These are phyloP conservation scores for Calonectris borealis DNA, from an alignment of 2,113 vertebrate genomes.

Conservation along the genomic window DNA sequence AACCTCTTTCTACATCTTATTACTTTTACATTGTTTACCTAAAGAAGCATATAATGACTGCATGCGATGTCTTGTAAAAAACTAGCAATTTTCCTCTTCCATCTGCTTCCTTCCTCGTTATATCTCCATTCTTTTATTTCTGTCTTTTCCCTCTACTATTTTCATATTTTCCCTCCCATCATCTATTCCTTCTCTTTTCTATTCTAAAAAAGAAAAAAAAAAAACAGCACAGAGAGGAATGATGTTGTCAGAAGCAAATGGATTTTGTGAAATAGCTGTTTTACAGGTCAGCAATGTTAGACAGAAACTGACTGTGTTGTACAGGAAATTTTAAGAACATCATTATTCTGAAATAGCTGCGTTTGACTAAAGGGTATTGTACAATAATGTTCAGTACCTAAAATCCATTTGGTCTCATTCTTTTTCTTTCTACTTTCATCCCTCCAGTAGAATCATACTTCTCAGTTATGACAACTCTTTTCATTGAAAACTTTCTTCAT, in stretches of 20 bases:
- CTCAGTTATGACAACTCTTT: not conserved
- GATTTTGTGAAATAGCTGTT: slow-evolving; percentile 49
- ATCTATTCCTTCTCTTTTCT: not conserved
- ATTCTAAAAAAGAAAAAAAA: not conserved
- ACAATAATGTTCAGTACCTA: not conserved
- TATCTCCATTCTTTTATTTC: not conserved
- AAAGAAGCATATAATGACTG: not conserved
- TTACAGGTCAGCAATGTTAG: slow-evolving; percentile 59
- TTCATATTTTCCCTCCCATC: not conserved
- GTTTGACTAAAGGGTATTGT: slow-evolving; percentile 30
- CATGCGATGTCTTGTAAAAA: not conserved
- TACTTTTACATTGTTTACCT: not conserved
- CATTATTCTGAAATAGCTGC: slow-evolving; percentile 11
- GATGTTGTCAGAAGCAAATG: slow-evolving; percentile 37
- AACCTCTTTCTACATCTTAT: not conserved
- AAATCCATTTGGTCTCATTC: not conserved
- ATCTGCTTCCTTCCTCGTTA: not conserved
- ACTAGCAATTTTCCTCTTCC: not conserved
- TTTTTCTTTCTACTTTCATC: not conserved
- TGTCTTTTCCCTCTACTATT: not conserved
- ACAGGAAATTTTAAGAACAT: slow-evolving; percentile 14
- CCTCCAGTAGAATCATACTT: not conserved
- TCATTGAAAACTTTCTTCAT: not conserved
- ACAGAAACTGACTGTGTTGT: slow-evolving; percentile 4
- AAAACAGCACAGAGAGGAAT: not conserved